Evolutionary conservation across 1,140 invertebrate species (phyloP).

Genomic region (Diachasmimorpha longicaudata): DNA sequence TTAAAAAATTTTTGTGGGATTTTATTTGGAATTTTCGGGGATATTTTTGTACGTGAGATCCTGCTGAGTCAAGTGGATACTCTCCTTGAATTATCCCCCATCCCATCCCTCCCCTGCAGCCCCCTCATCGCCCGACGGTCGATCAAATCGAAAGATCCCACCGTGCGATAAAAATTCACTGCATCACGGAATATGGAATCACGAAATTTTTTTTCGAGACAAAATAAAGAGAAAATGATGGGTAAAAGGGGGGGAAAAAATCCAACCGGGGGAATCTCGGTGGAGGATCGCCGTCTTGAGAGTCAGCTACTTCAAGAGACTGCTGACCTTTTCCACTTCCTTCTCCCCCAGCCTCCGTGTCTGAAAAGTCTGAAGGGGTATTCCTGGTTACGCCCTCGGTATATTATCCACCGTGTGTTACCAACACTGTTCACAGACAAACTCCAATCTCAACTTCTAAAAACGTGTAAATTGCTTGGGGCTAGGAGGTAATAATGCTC

Average conservation of each 20-base stretch:
- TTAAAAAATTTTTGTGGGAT: too few relatives aligned
- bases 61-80: not conserved
- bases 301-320: not conserved
- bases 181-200: not conserved
- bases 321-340: slow-evolving; percentile 13
- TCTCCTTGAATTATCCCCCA: not conserved
- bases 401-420: slow-evolving; percentile 10
- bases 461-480: slow-evolving; percentile 14
- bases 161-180: not conserved
- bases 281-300: not conserved
- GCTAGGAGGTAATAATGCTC: slow-evolving; percentile 2
- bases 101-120: too few relatives aligned
- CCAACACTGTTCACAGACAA: not conserved
- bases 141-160: not conserved
- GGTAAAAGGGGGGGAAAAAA: not conserved
- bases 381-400: slow-evolving; percentile 11
- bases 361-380: not conserved
- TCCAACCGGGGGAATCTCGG: not conserved
- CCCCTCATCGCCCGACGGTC: not conserved
- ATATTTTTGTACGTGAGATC: too few relatives aligned
- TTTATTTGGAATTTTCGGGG: too few relatives aligned
- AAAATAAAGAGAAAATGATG: not conserved
- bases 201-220: not conserved
- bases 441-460: not conserved
- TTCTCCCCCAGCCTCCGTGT: not conserved